phyloP scores from a whole-genome alignment of 2,888 invertebrate genomes.

The Deilephila elpenor region DNA sequence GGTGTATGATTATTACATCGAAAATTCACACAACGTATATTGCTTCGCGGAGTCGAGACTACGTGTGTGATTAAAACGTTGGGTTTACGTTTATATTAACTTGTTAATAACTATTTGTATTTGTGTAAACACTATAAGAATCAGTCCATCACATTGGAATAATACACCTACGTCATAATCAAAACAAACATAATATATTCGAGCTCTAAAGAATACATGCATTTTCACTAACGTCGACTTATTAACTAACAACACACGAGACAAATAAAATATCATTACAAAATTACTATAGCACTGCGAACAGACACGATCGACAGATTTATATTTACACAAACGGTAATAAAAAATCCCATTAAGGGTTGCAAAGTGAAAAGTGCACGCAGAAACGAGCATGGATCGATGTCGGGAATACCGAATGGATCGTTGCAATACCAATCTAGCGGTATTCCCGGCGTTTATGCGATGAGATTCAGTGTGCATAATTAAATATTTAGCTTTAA shows the following conservation, averaged over 20 bases:
- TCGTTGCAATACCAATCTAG: constrained; percentile 29
- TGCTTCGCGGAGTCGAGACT: too few relatives aligned
- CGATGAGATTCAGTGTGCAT: background rate
- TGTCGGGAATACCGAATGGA: constrained; percentile 38
- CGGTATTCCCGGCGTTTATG: background rate
- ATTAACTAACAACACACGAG: background rate
- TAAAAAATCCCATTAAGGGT: constrained; percentile 36
- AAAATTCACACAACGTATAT: too few relatives aligned
- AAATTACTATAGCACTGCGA: background rate
- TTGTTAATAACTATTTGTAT: too few relatives aligned
- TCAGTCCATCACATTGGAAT: too few relatives aligned
- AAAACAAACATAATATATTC: too few relatives aligned
- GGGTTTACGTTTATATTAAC: too few relatives aligned
- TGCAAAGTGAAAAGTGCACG: background rate
- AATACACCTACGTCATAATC: too few relatives aligned
- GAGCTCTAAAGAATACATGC: too few relatives aligned
- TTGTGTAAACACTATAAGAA: too few relatives aligned
- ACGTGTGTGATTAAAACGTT: too few relatives aligned
- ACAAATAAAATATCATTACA: background rate
- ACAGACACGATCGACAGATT: background rate
- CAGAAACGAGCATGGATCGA: too few relatives aligned
- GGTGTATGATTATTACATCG: too few relatives aligned
- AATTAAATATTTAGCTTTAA: background rate
- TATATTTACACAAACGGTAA: background rate
- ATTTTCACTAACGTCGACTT: background rate